Conservation (phyloP, 2,797 vertebrate species). For the Channallabes apus region DNA sequence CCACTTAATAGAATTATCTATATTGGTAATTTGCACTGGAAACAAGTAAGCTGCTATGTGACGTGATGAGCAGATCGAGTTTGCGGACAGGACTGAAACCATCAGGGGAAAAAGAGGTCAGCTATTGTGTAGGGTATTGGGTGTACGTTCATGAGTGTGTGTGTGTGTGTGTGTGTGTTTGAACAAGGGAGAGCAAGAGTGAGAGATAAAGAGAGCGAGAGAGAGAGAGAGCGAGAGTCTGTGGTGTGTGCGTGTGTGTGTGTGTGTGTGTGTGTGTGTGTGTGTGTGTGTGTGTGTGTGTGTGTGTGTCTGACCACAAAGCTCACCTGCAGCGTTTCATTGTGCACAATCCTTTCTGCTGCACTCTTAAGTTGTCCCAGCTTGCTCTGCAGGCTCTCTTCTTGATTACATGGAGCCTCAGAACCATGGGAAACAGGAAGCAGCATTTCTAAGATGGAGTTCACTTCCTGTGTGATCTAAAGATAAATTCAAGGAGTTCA, state of each 20-base stretch:
- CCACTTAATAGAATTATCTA: not conserved
- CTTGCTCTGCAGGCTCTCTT: constrained; percentile 60
- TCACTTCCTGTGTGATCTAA: constrained; percentile 63
- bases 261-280: constrained; percentile 9
- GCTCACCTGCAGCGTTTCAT: constrained; percentile 67
- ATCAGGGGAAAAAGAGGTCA: constrained; percentile 14
- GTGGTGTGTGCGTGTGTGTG: not conserved
- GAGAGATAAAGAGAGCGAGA: not conserved
- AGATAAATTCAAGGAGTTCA: constrained; percentile 48
- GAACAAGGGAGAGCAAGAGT: not conserved
- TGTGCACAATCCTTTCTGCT: constrained; percentile 63
- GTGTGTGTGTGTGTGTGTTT: not conserved
- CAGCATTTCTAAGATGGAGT: constrained; percentile 45
- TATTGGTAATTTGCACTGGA: not conserved
- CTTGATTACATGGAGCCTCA: constrained; percentile 28
- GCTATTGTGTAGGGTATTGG: constrained; percentile 13
- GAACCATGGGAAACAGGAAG: constrained; percentile 38
- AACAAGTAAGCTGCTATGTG: not conserved
- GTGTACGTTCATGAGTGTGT: not conserved
- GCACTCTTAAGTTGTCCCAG: constrained; percentile 67
- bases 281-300: constrained; percentile 1
- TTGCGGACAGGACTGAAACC: not conserved
- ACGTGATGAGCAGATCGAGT: not conserved
- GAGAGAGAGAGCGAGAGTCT: not conserved
- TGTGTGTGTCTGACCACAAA: not conserved